A percentile compares a stretch with the other conserved stretches of the same genome.
These are phyloP conservation scores for Theropithecus gelada DNA, from an alignment of 2,113 vertebrate genomes.

Conservation along the genomic window DNA sequence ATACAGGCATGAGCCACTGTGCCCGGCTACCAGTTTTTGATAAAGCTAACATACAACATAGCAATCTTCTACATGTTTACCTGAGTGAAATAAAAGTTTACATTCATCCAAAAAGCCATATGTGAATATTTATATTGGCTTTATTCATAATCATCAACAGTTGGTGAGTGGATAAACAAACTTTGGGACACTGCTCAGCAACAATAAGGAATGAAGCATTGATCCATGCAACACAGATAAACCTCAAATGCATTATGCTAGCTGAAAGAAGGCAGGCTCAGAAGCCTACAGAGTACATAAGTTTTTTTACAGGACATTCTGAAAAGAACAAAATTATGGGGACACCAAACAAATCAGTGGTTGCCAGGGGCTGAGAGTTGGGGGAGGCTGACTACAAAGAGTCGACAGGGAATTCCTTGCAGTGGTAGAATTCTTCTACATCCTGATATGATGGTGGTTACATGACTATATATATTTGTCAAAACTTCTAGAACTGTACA, in stretches of 20 bases:
- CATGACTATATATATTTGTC: background rate
- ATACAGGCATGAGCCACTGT: background rate
- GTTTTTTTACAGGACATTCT: conserved; percentile 11
- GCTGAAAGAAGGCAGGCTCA: background rate
- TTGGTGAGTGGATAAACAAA: background rate
- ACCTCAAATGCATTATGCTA: background rate
- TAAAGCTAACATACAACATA: conserved; percentile 11
- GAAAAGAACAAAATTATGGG: conserved; percentile 9
- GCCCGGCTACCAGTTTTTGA: background rate
- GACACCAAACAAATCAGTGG: conserved; percentile 3
- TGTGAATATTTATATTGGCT: background rate
- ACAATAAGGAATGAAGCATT: conserved; percentile 27
- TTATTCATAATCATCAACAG: conserved; percentile 8
- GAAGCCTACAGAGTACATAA: background rate
- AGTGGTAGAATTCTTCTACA: background rate
- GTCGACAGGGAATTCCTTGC: background rate
- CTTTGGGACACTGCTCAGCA: conserved; percentile 16
- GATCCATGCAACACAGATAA: background rate
- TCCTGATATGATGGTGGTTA: background rate
- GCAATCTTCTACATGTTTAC: background rate
- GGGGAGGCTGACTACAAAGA: background rate
- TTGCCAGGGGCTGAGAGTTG: background rate
- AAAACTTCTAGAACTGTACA: background rate
- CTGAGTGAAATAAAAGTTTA: conserved; percentile 2
- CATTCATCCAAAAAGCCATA: background rate